phyloP scores from a whole-genome alignment of 2,888 invertebrate genomes.

The Nemoura dubitans region DNA sequence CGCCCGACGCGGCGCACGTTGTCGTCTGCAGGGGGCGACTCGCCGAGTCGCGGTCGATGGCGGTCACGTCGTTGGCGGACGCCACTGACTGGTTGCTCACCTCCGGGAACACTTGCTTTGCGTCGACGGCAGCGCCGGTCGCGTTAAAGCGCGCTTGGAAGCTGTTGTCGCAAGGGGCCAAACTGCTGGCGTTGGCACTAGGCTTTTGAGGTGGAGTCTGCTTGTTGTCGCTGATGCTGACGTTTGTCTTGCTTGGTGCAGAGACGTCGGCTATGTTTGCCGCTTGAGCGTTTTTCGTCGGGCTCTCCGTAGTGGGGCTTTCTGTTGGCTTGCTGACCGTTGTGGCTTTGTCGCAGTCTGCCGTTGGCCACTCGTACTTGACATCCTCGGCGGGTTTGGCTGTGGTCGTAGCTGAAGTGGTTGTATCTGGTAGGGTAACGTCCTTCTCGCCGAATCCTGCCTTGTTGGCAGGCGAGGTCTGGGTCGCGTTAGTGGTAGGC shows the following conservation, averaged over 20 bases:
- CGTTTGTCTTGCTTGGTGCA: too few species aligned
- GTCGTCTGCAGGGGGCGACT: not conserved
- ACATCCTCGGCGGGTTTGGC: not conserved
- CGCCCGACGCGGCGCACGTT: not conserved
- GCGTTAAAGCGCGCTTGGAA: not conserved
- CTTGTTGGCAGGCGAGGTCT: not conserved
- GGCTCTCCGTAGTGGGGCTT: not conserved
- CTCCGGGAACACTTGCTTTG: not conserved
- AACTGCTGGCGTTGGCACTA: not conserved
- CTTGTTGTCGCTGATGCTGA: too few species aligned
- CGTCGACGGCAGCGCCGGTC: not conserved
- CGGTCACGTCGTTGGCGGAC: not conserved
- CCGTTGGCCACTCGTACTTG: not conserved
- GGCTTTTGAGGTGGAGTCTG: too few species aligned
- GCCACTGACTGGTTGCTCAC: not conserved
- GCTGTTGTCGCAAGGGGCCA: not conserved
- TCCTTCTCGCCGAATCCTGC: not conserved
- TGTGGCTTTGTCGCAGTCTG: not conserved
- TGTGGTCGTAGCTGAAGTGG: not conserved
- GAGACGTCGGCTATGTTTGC: too few species aligned
- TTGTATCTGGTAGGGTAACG: not conserved
- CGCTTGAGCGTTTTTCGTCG: not conserved
- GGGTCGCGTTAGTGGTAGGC: not conserved
- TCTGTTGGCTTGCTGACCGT: not conserved
- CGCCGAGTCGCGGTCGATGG: not conserved